Evolutionary conservation across 2,888 invertebrate species (phyloP).

Genomic region (Caenorhabditis parvicauda): DNA sequence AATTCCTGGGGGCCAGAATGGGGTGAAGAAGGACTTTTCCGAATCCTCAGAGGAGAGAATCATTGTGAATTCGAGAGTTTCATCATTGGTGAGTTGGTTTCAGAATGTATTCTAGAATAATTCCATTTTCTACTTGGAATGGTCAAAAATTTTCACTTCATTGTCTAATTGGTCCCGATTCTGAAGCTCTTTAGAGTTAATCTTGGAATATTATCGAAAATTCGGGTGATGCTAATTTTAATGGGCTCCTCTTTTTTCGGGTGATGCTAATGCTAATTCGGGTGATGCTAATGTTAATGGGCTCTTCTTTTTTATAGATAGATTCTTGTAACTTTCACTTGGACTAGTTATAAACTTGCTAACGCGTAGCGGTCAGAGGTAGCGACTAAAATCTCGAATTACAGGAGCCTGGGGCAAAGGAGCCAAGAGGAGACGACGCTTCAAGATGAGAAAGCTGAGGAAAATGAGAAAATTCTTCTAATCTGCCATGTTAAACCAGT

Average conservation of each 20-base stretch:
- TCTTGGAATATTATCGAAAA: too few species aligned
- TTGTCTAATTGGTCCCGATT: too few species aligned
- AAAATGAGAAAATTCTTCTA: slow-evolving; percentile 35
- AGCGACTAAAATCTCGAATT: slow-evolving; percentile 1
- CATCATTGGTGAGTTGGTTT: slow-evolving; percentile 71
- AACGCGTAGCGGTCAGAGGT: neutral
- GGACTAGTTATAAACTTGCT: too few species aligned
- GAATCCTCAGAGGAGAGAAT: slow-evolving; percentile 79
- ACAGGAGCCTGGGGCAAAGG: slow-evolving; percentile 57
- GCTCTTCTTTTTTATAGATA: too few species aligned
- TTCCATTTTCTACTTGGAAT: too few species aligned
- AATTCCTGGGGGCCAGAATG: slow-evolving; percentile 90
- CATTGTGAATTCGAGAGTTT: slow-evolving; percentile 88
- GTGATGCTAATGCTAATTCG: too few species aligned
- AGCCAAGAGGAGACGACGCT: slow-evolving; percentile 46
- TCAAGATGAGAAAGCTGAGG: slow-evolving; percentile 52
- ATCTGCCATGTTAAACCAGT: neutral
- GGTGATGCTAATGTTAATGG: too few species aligned
- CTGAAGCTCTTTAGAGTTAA: too few species aligned
- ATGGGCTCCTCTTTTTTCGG: too few species aligned
- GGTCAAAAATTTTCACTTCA: slow-evolving; percentile 6
- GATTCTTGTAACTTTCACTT: too few species aligned
- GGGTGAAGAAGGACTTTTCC: slow-evolving; percentile 89
- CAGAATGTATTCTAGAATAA: neutral
- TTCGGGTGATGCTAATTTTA: too few species aligned